Conservation (phyloP, 1,140 invertebrate genomes). For the Neodiprion virginianus region DNA sequence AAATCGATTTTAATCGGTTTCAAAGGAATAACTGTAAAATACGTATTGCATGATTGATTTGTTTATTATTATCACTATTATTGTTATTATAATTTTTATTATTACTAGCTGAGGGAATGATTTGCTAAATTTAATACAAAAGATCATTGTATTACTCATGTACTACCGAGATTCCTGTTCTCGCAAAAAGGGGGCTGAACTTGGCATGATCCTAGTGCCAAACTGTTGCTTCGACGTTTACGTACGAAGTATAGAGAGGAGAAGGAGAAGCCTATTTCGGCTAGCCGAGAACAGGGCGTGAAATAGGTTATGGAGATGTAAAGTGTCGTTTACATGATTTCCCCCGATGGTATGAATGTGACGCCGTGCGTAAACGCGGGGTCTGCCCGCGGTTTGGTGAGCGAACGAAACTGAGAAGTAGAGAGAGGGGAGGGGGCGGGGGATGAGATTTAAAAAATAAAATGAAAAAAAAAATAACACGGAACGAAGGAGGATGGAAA, state of each 20-base stretch:
- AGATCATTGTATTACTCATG: too few relatives aligned
- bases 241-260: background rate
- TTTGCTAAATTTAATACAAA: too few relatives aligned
- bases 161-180: too few relatives aligned
- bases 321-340: slow-evolving; percentile 2
- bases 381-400: background rate
- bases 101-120: too few relatives aligned
- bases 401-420: slow-evolving; percentile 13
- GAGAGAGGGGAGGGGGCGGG: background rate
- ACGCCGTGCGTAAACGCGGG: background rate
- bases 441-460: background rate
- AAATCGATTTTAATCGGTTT: too few relatives aligned
- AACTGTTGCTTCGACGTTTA: background rate
- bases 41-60: too few relatives aligned
- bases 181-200: background rate
- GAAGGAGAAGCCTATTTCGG: background rate
- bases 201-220: background rate
- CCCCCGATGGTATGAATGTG: background rate
- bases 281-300: background rate
- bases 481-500: background rate
- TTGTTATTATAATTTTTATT: too few relatives aligned
- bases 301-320: background rate
- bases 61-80: too few relatives aligned
- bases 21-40: too few relatives aligned
- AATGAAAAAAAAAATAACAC: background rate